A percentile compares a stretch with the other conserved stretches of the same genome.
Evolutionary conservation across 1,140 invertebrate species (phyloP).

Genomic region (Calephelis nemesis): DNA sequence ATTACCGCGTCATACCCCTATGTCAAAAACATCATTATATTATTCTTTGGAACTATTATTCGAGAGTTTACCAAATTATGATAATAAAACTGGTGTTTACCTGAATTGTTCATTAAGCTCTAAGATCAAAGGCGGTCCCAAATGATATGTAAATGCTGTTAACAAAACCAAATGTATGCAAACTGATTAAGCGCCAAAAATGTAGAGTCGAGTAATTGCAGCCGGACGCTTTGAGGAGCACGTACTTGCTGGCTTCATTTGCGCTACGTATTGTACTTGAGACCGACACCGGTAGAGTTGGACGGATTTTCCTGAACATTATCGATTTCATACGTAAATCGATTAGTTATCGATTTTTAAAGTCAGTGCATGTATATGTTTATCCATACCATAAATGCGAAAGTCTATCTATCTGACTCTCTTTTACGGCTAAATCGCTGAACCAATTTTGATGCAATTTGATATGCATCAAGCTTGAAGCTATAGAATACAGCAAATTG

Average conservation of each 20-base stretch:
- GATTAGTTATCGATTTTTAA: neutral
- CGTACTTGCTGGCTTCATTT: constrained; percentile 34
- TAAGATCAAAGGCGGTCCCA: constrained; percentile 5
- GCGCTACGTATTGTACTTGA: constrained; percentile 33
- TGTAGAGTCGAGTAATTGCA: constrained; percentile 25
- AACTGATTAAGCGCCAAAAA: constrained; percentile 29
- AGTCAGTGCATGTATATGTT: too few relatives aligned
- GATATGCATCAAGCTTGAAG: too few relatives aligned
- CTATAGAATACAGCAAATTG: too few relatives aligned
- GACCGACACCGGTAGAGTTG: neutral
- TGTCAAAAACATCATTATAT: neutral
- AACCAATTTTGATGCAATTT: too few relatives aligned
- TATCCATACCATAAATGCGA: too few relatives aligned
- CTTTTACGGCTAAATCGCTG: too few relatives aligned
- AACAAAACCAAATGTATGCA: constrained; percentile 17
- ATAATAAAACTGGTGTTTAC: constrained; percentile 3
- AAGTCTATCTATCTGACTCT: too few relatives aligned
- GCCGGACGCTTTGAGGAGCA: constrained; percentile 30
- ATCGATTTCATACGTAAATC: neutral
- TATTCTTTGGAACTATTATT: neutral
- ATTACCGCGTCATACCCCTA: too few relatives aligned
- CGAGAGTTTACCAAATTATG: neutral
- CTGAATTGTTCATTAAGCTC: neutral
- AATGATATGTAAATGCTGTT: constrained; percentile 1
- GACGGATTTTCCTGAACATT: neutral